Evolutionary conservation across 2,797 vertebrate species (phyloP).

Genomic region (Xyrichtys novacula): DNA sequence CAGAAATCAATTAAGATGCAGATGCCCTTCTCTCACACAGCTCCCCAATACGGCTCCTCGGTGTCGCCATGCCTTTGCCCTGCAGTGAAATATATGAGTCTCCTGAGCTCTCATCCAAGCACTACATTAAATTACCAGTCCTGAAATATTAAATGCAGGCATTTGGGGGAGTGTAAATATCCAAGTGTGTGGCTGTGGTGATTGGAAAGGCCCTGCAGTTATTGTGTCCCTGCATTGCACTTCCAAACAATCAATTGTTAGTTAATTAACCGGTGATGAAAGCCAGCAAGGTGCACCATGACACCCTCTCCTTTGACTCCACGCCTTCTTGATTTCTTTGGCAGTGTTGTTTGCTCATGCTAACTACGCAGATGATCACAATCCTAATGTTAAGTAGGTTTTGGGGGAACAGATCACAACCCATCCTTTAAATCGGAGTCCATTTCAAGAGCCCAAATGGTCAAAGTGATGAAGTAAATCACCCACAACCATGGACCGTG

Average conservation of each 20-base stretch:
- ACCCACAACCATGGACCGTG: too few relatives aligned
- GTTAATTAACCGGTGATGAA: not conserved
- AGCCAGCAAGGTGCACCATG: not conserved
- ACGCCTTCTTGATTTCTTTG: too few relatives aligned
- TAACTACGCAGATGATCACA: not conserved
- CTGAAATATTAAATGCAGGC: conserved; percentile 50
- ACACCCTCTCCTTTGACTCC: not conserved
- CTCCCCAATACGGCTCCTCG: conserved; percentile 38
- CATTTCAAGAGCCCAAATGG: not conserved
- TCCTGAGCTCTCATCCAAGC: conserved; percentile 24
- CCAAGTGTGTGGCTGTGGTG: conserved; percentile 1
- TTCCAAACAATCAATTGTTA: conserved; percentile 10
- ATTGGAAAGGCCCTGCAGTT: not conserved
- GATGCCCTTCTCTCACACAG: conserved; percentile 29
- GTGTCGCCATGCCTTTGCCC: conserved; percentile 25
- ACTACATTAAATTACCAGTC: conserved; percentile 45
- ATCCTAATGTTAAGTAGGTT: not conserved
- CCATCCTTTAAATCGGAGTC: too few relatives aligned
- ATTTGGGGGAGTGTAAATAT: conserved; percentile 44
- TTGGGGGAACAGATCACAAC: too few relatives aligned
- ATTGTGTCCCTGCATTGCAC: conserved; percentile 7
- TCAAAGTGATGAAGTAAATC: too few relatives aligned
- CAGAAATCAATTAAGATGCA: conserved; percentile 52
- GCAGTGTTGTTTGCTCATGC: not conserved
- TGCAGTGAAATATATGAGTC: conserved; percentile 34